phyloP scores from a whole-genome alignment of 1,140 invertebrate genomes.

The Drepana arcuata region DNA sequence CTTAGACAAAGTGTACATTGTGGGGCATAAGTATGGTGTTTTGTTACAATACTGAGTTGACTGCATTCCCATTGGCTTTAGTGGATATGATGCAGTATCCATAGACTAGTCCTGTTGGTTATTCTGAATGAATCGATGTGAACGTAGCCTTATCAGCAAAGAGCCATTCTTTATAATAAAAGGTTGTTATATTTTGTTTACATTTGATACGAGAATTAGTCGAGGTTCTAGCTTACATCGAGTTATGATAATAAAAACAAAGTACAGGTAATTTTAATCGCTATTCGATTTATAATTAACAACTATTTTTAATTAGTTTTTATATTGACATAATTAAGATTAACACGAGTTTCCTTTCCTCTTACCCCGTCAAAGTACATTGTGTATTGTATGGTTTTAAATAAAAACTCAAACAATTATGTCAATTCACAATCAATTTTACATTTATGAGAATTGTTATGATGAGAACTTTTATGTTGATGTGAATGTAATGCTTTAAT shows the following conservation, averaged over 20 bases:
- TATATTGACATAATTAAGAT: constrained; percentile 44
- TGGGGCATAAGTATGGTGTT: no score
- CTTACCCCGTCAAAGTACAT: constrained; percentile 26
- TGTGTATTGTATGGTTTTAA: no score
- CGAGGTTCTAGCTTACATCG: constrained; percentile 54
- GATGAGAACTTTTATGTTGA: no score
- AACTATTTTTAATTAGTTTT: constrained; percentile 55
- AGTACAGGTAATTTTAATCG: constrained; percentile 61
- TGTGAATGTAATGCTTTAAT: constrained; percentile 43
- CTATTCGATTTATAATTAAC: constrained; percentile 44
- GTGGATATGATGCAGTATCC: constrained; percentile 1
- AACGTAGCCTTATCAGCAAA: constrained; percentile 20
- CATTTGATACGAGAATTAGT: constrained; percentile 54
- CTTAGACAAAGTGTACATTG: no score
- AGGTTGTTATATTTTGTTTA: constrained; percentile 44
- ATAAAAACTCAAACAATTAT: no score
- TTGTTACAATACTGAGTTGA: constrained; percentile 7
- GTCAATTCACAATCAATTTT: no score
- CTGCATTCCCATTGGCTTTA: constrained; percentile 11
- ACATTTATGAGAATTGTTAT: no score
- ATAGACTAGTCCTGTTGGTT: constrained; percentile 13
- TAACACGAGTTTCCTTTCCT: constrained; percentile 33
- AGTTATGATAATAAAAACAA: constrained; percentile 62
- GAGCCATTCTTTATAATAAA: constrained; percentile 31
- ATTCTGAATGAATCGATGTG: constrained; percentile 14